Percentiles rank a stretch among this genome's conserved stretches.
Conservation (phyloP, 2,797 vertebrate species). For the Sebastes paucispinis region DNA sequence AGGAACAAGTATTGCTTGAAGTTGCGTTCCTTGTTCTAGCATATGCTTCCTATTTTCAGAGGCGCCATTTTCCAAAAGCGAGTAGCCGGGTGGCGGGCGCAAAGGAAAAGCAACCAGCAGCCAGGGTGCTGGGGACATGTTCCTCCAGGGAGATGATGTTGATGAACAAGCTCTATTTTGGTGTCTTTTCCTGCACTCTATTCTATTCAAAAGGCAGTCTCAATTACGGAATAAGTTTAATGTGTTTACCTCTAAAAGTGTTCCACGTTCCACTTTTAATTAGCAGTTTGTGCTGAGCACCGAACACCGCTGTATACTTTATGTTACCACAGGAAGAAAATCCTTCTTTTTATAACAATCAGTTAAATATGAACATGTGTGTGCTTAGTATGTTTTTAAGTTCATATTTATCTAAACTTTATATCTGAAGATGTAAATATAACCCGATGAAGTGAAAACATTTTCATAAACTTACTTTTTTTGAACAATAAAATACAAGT, state of each 20-base stretch:
- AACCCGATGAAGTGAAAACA: neutral
- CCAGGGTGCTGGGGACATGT: conserved; percentile 7
- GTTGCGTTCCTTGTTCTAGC: conserved; percentile 46
- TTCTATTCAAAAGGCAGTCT: conserved; percentile 17
- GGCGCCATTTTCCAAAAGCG: neutral
- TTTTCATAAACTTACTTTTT: neutral
- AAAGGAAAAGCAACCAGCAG: conserved; percentile 30
- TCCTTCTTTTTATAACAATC: neutral
- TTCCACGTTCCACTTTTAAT: conserved; percentile 32
- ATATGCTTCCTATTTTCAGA: conserved; percentile 47
- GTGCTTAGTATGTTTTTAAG: neutral
- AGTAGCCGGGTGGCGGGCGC: neutral
- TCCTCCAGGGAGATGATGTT: conserved; percentile 38
- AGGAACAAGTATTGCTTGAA: conserved; percentile 44
- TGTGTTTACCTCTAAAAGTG: conserved; percentile 13
- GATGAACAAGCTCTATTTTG: conserved; percentile 39
- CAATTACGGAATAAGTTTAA: conserved; percentile 7
- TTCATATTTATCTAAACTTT: neutral
- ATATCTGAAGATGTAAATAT: neutral
- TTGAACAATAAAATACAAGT: neutral
- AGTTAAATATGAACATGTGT: neutral
- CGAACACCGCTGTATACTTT: neutral
- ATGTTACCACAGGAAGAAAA: neutral
- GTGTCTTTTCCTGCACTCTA: conserved; percentile 15
- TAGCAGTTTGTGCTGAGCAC: neutral